Evolutionary conservation across 2,113 vertebrate genomes (phyloP), one percentile per base, ranked within the genome.

Genomic region (Anarhynchus alexandrinus): DNA sequence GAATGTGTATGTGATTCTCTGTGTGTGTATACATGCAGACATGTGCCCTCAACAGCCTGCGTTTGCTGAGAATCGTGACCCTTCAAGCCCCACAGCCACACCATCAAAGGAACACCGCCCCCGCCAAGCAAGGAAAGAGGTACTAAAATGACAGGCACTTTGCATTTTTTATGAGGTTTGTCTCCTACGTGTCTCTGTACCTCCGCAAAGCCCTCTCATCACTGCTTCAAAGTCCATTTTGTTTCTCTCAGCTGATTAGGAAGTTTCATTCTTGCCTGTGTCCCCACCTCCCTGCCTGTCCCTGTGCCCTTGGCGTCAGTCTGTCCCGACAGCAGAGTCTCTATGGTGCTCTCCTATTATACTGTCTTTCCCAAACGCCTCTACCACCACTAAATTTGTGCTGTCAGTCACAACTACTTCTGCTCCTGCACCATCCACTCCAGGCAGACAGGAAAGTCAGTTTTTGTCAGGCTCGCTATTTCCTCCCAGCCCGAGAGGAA

Each of bases 111-210:
- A 86, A 74, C 17, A 73, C 12, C 1, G 3, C 9, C 25, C 30
- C 1, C 0, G 61, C 66, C 65, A 82, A 93, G 43, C 36, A 87
- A 93, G 58, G 12, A 67, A 40, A 82, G 64, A 82, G 61, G 34
- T 79, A 82, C 40, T 76, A 69, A 76, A 95, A 90, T 65, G 40
- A 91, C 87, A 91, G 36, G 19, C 40, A 80, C 43, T 87, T 69
- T 65, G 40, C 93, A 93, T 96, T 95, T 96, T 95, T 85, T 54
- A 94, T 91, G 90, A 95, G 62, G 49, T 85, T 38, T 93, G 78
- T 72, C 91, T 96, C 89, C 86, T 49, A 30, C 16, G 5, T 36
- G 43, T 82, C 89, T 93, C 90, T 85, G 66, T 57, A 79, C 22
- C 29, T 79, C 61, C 2, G 5, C 73, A 87, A 91, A 94, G 17